Evolutionary conservation across 1,140 invertebrate genomes (phyloP).

Genomic region (Cephus cinctus): DNA sequence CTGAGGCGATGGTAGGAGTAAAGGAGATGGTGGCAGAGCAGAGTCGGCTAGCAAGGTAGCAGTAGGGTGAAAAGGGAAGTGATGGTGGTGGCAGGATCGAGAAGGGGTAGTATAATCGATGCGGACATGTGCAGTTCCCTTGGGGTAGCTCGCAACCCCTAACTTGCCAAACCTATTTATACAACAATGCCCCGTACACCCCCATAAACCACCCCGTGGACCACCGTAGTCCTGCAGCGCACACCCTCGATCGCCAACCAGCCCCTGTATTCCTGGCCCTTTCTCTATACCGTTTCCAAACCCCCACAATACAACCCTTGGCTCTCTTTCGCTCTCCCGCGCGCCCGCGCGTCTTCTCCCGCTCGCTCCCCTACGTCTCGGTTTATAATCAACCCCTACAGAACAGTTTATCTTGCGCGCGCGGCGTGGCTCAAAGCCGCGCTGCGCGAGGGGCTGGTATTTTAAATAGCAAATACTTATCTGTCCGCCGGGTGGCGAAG

Average conservation of each 20-base stretch:
- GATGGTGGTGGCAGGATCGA: conserved; percentile 11
- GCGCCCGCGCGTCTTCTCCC: conserved; percentile 8
- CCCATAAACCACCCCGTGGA: conserved; percentile 53
- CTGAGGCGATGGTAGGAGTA: conserved; percentile 7
- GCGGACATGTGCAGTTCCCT: conserved; percentile 57
- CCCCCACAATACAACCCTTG: not conserved
- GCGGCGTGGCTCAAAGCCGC: conserved; percentile 18
- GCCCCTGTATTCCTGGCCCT: conserved; percentile 26
- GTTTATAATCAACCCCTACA: conserved; percentile 44
- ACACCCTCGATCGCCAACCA: conserved; percentile 21
- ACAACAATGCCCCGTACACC: conserved; percentile 55
- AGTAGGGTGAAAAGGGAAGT: conserved; percentile 11
- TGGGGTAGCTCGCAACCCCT: conserved; percentile 54
- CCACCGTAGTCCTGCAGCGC: conserved; percentile 33
- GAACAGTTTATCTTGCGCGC: conserved; percentile 51
- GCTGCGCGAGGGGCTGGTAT: conserved; percentile 43
- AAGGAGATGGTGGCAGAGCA: conserved; percentile 6
- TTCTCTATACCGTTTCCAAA: not conserved
- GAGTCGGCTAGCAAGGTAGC: conserved; percentile 17
- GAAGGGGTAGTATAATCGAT: conserved; percentile 55
- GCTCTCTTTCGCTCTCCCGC: conserved; percentile 14
- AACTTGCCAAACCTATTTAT: conserved; percentile 60
- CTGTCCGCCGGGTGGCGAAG: conserved; percentile 24
- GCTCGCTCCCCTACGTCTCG: conserved; percentile 15
- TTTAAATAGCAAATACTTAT: conserved; percentile 57